These are phyloP conservation scores for Cylindroiulus punctatus DNA, from an alignment of 2,888 invertebrate genomes.

Conservation along the genomic window DNA sequence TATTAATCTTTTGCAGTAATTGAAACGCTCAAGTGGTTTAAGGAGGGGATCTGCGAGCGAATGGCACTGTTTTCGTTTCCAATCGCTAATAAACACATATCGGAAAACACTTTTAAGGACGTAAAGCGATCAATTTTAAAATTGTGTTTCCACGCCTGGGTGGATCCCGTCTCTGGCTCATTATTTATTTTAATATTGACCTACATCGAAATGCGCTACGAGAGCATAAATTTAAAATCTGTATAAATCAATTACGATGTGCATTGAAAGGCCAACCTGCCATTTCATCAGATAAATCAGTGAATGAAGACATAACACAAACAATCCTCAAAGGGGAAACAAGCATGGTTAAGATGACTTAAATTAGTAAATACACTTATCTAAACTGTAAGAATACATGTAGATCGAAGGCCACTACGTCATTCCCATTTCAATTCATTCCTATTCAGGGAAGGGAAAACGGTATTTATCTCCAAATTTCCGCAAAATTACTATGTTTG, in stretches of 20 bases:
- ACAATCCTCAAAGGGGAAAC: too few relatives aligned
- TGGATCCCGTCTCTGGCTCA: conserved; percentile 4
- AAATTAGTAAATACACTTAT: too few relatives aligned
- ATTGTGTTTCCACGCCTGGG: not conserved
- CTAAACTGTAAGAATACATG: too few relatives aligned
- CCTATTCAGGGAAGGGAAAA: too few relatives aligned
- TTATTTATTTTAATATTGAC: conserved; percentile 31
- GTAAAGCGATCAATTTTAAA: not conserved
- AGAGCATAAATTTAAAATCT: not conserved
- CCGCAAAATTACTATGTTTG: too few relatives aligned
- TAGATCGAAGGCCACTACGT: too few relatives aligned
- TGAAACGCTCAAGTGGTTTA: not conserved
- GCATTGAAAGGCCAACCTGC: not conserved
- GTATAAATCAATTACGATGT: not conserved
- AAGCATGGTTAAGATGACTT: too few relatives aligned
- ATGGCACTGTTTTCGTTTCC: conserved; percentile 26
- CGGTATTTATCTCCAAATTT: too few relatives aligned
- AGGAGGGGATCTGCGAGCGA: not conserved
- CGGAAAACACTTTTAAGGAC: conserved; percentile 16
- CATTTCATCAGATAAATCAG: too few relatives aligned
- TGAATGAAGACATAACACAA: too few relatives aligned
- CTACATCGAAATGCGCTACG: not conserved
- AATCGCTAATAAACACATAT: conserved; percentile 11
- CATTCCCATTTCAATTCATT: too few relatives aligned
- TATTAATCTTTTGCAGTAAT: conserved; percentile 19